These are phyloP conservation scores for Nesogale talazaci DNA, from an alignment of 2,113 vertebrate species.

Conservation along the genomic window DNA sequence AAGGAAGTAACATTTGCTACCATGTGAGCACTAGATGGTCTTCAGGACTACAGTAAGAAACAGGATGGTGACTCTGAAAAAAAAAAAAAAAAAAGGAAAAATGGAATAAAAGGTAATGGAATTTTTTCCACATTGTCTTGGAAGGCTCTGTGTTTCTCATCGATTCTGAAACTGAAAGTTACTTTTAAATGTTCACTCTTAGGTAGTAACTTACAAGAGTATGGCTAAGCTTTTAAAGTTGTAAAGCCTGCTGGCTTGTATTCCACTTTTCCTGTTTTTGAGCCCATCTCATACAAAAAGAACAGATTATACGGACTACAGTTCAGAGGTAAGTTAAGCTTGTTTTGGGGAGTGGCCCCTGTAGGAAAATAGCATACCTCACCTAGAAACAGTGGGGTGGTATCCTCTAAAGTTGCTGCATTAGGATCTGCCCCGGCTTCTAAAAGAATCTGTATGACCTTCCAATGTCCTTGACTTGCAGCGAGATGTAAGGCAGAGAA, in stretches of 20 bases:
- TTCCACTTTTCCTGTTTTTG: no score
- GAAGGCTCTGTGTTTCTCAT: no score
- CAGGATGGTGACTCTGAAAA: background rate
- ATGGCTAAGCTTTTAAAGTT: no score
- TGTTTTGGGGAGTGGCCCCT: background rate
- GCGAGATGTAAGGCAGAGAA: constrained; percentile 91
- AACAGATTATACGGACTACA: background rate
- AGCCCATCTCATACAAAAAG: background rate
- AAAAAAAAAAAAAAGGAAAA: constrained; percentile 19
- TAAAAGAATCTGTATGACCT: constrained; percentile 87
- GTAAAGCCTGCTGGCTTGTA: no score
- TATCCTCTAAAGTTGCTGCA: constrained; percentile 89
- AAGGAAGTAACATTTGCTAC: constrained; percentile 16
- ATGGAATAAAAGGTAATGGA: no score
- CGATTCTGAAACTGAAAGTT: no score
- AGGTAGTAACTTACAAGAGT: no score
- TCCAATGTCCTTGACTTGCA: constrained; percentile 87
- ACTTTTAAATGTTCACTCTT: no score
- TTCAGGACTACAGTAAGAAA: background rate
- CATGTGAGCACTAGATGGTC: background rate
- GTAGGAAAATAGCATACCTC: constrained; percentile 28
- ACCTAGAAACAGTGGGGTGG: constrained; percentile 94
- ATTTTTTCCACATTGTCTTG: no score
- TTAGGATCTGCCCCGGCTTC: constrained; percentile 88
- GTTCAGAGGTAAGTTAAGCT: background rate